A percentile compares a stretch with the other conserved stretches of the same genome.
These are phyloP conservation scores for Meloidogyne chitwoodi DNA, from an alignment of 1,140 invertebrate species.

Conservation along the genomic window DNA sequence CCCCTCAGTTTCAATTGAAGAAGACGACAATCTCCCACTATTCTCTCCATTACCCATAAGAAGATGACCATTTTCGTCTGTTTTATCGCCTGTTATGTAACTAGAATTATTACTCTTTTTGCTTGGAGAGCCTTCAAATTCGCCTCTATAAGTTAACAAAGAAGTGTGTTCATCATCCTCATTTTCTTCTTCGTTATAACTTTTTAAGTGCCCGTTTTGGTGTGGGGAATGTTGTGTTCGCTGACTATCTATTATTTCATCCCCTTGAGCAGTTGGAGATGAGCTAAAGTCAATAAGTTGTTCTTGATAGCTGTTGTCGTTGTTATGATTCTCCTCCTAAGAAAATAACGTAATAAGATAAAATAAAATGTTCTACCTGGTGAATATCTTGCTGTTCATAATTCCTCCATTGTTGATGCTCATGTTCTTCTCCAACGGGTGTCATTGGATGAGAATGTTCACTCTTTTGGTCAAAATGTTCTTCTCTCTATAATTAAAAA, in stretches of 20 bases:
- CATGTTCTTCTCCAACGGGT: not conserved
- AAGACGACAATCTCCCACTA: not conserved
- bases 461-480: not conserved
- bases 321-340: not conserved
- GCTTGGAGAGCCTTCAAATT: not conserved
- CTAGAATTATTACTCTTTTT: not conserved
- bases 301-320: not conserved
- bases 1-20: not conserved
- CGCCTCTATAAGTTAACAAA: not conserved
- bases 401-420: not conserved
- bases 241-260: not conserved
- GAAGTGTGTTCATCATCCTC: not conserved
- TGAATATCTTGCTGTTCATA: not conserved
- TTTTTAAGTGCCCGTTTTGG: not conserved
- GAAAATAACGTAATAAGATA: not conserved
- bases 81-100: not conserved
- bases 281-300: not conserved
- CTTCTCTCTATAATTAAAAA: not conserved
- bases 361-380: not conserved
- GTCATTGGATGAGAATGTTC: not conserved
- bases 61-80: not conserved
- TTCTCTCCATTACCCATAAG: not conserved
- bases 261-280: not conserved
- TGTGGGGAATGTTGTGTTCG: not conserved
- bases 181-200: not conserved